These are phyloP conservation scores for Hylaeus volcanicus DNA, from an alignment of 1,140 invertebrate genomes.

Conservation along the genomic window DNA sequence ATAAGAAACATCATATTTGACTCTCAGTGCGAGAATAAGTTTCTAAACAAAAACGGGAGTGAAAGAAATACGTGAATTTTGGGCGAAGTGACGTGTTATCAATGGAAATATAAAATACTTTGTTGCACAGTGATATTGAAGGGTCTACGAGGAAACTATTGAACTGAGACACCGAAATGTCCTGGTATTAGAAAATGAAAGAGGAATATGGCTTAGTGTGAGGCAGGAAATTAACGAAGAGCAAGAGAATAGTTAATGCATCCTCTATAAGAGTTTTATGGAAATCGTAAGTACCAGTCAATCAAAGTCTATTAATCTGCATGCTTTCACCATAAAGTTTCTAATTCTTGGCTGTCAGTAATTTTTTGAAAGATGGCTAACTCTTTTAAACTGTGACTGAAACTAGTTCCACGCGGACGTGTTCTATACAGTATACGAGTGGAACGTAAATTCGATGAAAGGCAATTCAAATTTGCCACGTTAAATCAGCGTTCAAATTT, in stretches of 20 bases:
- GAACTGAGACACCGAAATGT: neutral
- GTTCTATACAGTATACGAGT: constrained; percentile 35
- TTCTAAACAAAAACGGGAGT: neutral
- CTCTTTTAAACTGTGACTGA: constrained; percentile 39
- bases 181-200: neutral
- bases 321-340: neutral
- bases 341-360: neutral
- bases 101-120: constrained; percentile 37
- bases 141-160: neutral
- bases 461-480: constrained; percentile 42
- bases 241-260: neutral
- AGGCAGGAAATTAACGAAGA: neutral
- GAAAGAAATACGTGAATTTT: neutral
- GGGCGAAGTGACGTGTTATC: constrained; percentile 8
- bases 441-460: constrained; percentile 28
- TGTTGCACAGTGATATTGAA: neutral
- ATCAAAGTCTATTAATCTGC: neutral
- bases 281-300: constrained; percentile 9
- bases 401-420: constrained; percentile 25
- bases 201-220: neutral
- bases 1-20: no score
- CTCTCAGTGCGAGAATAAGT: neutral
- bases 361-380: constrained; percentile 37
- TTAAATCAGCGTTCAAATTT: neutral
- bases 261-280: neutral